These are phyloP conservation scores for Polylopha cassiicola DNA, from an alignment of 2,888 invertebrate genomes.

Conservation along the genomic window DNA sequence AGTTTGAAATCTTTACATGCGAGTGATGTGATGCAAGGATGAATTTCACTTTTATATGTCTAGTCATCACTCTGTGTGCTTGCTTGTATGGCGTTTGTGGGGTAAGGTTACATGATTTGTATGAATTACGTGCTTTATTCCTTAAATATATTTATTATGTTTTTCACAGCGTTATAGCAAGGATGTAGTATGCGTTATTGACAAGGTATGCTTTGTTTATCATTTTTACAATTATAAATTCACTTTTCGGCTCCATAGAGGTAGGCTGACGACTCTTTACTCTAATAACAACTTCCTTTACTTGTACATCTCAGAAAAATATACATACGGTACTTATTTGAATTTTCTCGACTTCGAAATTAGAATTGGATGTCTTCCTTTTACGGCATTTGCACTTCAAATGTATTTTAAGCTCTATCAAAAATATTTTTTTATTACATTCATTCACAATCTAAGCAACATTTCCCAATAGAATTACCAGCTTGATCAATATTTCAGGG, in stretches of 20 bases:
- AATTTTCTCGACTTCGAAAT: too few species aligned
- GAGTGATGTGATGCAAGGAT: slow-evolving; percentile 49
- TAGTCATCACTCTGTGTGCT: slow-evolving; percentile 40
- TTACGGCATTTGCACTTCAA: too few species aligned
- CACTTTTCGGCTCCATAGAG: slow-evolving; percentile 6
- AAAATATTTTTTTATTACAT: slow-evolving; percentile 18
- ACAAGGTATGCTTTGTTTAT: slow-evolving; percentile 43
- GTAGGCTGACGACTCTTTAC: slow-evolving; percentile 1
- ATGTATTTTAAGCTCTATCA: too few species aligned
- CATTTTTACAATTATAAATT: slow-evolving; percentile 5
- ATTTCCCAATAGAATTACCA: not conserved
- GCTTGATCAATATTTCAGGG: slow-evolving; percentile 44
- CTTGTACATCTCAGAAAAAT: too few species aligned
- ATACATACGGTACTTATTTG: too few species aligned
- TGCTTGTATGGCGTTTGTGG: slow-evolving; percentile 40
- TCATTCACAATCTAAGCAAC: slow-evolving; percentile 9
- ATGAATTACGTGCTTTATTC: slow-evolving; percentile 3
- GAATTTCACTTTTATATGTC: slow-evolving; percentile 53
- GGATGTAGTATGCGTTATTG: slow-evolving; percentile 53
- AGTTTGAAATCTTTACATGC: slow-evolving; percentile 30
- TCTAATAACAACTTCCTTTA: slow-evolving; percentile 14
- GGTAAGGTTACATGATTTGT: slow-evolving; percentile 40
- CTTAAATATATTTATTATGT: slow-evolving; percentile 20
- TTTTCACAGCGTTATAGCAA: slow-evolving; percentile 57
- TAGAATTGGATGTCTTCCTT: too few species aligned